Evolutionary conservation across 2,888 invertebrate species (phyloP), one percentile per base, ranked within the genome.

Genomic region (Nasonia oneida): DNA sequence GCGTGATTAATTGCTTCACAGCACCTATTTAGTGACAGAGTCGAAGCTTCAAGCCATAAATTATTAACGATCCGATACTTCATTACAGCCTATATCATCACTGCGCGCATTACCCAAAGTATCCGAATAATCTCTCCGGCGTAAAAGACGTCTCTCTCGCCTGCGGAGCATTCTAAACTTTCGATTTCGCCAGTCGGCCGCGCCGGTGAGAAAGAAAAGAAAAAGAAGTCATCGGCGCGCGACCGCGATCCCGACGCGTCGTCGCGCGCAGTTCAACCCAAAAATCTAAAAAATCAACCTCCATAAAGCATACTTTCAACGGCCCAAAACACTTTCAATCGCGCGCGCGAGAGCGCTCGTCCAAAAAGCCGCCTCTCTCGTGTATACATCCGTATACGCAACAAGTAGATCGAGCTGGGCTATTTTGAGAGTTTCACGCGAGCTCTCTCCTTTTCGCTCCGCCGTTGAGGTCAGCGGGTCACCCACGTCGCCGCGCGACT

Each of bases 401-500:
- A 67, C 67, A 73, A 73, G 73, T 73, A 73, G 73, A 73, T 73
- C 73, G 73, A 71, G 42, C 29, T 29, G 71, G 39, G 57, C 37
- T 47, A 12, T 47, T 2, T 74, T 73, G 84, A 88, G 78, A 88
- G 88, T 90, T 90, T 90, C 89, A 87, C 90, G 88, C 84, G 77
- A 23, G 83, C 89, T 90, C 90, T 90, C 89, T 87, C 87, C 77
- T 87, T 88, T 47, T 88, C 86, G 74, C 37, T 86, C 71, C 37
- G 84, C 61, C 37, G 84, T 83, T 53, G 88, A 73, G 89, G 90
- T 90, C 89, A 87, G 64, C 83, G 85, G 91, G 90, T 91, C 90
- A 90, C 88, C 90, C 91, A 90, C 89, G 89, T 89, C 89, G 88
- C 89, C 89, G 87, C 39, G 39, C 47, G 88, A 86, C 83, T 79